Evolutionary conservation across 2,888 invertebrate species (phyloP), one percentile per base, ranked within the genome.

Genomic region (Eupithecia vulgata): DNA sequence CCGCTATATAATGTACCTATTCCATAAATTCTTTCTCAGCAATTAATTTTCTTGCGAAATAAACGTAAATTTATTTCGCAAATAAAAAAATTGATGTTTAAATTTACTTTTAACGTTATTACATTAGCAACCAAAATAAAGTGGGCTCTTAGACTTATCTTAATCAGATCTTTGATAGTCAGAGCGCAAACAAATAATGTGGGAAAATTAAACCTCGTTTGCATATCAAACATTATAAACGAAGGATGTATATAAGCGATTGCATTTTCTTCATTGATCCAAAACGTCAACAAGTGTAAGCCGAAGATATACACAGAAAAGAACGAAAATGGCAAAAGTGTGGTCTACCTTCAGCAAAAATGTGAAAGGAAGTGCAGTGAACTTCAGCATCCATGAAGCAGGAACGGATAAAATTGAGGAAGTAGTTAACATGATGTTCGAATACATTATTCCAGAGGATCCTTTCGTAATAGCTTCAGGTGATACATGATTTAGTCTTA

Each of bases 361-460:
- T 65, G 40, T 65, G 21, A 65, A 65, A 65, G 65, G 65, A 13
- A 37, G 65, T 65, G 25, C 25, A 40, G 65, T 65, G 10, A 65
- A 65, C 37, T 65, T 65, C n/a, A 65, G 25, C 13, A 65, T 65
- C 7, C 21, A 21, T 6, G 65, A 65, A 40, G 65, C 25, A 21
- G 61, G 61, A 7, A 65, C n/a, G 37, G 65, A 65, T 40, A 65
- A 25, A 40, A 12, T 37, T 65, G 65, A 21, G 6, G 65, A 65
- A 40, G 13, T 65, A 25, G 37, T 65, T 21, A 25, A 65, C 13
- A 40, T 65, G 37, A n/a, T 65, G 40, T 6, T 40, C 0, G 42
- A 65, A 40, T 65, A 65, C 25, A 37, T 25, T 21, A 7, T 42
- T 25, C 65, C 65, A 21, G 25, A 65, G 40, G 65, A 65, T 13